Conservation (phyloP, 1,140 invertebrate genomes). For the Bathynomus jamesi region DNA sequence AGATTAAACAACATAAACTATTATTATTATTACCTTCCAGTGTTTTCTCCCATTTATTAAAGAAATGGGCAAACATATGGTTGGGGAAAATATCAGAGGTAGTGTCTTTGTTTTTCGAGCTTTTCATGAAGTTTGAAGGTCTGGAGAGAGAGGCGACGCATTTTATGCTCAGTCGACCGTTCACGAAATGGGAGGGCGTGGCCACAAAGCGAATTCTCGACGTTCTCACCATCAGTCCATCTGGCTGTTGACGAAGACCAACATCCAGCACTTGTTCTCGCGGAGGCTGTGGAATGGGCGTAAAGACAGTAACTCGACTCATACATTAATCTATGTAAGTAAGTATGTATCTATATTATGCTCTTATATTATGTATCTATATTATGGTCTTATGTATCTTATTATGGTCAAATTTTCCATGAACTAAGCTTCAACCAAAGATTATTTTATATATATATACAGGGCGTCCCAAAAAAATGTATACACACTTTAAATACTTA, state of each 20-base stretch:
- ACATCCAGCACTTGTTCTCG: slow-evolving; percentile 15
- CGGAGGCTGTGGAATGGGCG: slow-evolving; percentile 9
- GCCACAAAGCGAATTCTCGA: slow-evolving; percentile 19
- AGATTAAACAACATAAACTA: not conserved
- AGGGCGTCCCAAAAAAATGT: no score
- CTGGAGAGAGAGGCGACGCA: slow-evolving; percentile 16
- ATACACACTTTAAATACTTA: no score
- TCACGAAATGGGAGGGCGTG: slow-evolving; percentile 17
- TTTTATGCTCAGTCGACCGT: slow-evolving; percentile 22
- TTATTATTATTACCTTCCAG: not conserved
- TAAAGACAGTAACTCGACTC: not conserved
- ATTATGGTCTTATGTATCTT: no score
- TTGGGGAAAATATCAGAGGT: not conserved
- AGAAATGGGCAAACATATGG: not conserved
- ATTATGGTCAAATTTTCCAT: no score
- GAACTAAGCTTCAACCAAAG: no score
- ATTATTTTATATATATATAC: no score
- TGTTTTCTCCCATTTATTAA: not conserved
- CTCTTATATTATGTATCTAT: not conserved
- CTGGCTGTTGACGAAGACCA: slow-evolving; percentile 8
- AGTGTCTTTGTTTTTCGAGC: not conserved
- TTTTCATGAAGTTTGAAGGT: slow-evolving; percentile 4
- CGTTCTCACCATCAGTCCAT: slow-evolving; percentile 23
- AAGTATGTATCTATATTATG: no score
- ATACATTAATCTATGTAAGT: not conserved